These are phyloP conservation scores for Himantopus leucocephalus DNA, from an alignment of 2,113 vertebrate species.

Conservation along the genomic window DNA sequence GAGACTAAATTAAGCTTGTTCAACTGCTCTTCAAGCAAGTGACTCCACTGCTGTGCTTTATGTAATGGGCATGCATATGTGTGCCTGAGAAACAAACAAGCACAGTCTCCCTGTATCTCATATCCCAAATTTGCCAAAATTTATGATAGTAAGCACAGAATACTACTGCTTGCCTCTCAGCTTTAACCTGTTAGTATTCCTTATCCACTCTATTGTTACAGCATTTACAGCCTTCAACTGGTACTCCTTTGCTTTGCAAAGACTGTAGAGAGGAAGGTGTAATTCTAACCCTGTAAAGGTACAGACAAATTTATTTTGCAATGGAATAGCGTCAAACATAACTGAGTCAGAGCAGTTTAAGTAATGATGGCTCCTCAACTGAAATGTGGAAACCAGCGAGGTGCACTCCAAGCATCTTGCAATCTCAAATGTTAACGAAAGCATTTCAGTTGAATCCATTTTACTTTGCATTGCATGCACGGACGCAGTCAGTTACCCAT, in stretches of 20 bases:
- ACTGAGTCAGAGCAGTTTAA: neutral
- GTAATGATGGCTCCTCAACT: neutral
- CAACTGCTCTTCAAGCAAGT: neutral
- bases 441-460: neutral
- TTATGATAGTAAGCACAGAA: neutral
- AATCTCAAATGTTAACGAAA: neutral
- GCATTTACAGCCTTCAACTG: neutral
- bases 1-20: neutral
- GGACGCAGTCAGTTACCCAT: neutral
- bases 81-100: neutral
- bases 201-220: neutral
- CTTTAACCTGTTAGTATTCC: neutral
- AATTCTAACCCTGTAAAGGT: neutral
- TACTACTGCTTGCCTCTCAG: neutral
- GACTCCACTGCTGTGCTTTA: neutral
- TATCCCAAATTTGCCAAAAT: neutral
- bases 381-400: neutral
- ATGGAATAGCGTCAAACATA: neutral
- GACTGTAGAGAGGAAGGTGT: neutral
- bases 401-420: neutral
- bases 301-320: neutral
- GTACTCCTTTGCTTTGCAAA: neutral
- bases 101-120: neutral
- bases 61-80: accelerated
- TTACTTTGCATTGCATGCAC: neutral